Evolutionary conservation across 2,888 invertebrate species (phyloP), one percentile per base, ranked within the genome.

Genomic region (Digitonthophagus gazella): DNA sequence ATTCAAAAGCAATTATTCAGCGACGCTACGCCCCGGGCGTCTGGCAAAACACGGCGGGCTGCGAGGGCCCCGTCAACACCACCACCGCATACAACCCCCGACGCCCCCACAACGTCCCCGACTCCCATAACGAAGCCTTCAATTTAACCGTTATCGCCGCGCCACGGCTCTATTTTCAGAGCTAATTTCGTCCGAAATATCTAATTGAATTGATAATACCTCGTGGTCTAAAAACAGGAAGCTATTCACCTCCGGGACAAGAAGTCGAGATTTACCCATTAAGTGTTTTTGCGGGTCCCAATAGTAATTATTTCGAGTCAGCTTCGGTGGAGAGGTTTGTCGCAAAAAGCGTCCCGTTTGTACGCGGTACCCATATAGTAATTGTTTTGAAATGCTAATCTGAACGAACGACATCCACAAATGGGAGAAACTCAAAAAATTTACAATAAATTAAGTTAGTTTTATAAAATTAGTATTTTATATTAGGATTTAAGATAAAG

Each of bases 1-100:
- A 67, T 67, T 44, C 58, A 58, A 67, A 58, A 57, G 67, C 67
- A 67, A 67, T 67, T 67, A 67, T 67, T 67, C 67, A 67, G 58
- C 58, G 58, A 22, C 19, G 15, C 58, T 57, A 16, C 58, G 67
- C 67, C 67, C 67, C 14, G 8, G 67, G 67, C 67, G 67, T 16
- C 58, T 58, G n/a, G 58, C 67, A 57, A 58, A 67, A 58, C 58
- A 67, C 61, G 18, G 61, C 18, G 18, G 61, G 18, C 61, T 18
- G 18, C 61, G 61, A 18, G 61, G 20, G 18, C 19, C 18, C 20
- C n/a, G 19, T 18, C 18, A 61, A 19, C 19, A 20, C 18, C 19
- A 20, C 61, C 61, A 19, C 16, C 19, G 61, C 61, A 14, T 18
- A 58, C 61, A 19, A 14, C 61, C 28, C 28, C 28, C 28, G 11